phyloP scores from a whole-genome alignment of 2,888 invertebrate species.

The Abscondita cerata region DNA sequence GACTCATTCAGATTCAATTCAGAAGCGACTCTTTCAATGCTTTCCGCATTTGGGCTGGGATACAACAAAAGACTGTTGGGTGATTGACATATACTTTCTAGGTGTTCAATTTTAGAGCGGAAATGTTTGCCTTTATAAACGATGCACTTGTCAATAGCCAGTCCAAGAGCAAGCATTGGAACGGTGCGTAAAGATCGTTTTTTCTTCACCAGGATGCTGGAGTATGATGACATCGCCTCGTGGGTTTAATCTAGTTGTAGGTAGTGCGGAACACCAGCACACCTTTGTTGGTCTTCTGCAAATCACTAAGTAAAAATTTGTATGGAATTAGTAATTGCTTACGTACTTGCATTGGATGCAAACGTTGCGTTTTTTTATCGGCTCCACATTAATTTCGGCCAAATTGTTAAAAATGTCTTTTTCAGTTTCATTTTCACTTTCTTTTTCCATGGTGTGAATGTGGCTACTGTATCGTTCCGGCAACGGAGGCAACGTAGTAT shows the following conservation, averaged over 20 bases:
- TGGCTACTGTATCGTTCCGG: too few species aligned
- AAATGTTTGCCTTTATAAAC: slow-evolving; percentile 86
- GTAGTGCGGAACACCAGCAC: slow-evolving; percentile 91
- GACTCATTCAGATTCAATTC: slow-evolving; percentile 55
- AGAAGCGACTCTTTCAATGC: slow-evolving; percentile 65
- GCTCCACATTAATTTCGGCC: slow-evolving; percentile 77
- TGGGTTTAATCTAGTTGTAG: slow-evolving; percentile 71
- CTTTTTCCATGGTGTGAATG: too few species aligned
- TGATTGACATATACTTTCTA: slow-evolving; percentile 70
- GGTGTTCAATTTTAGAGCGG: slow-evolving; percentile 71
- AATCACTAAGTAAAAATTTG: not conserved
- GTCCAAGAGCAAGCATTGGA: slow-evolving; percentile 83
- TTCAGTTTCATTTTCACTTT: slow-evolving; percentile 43
- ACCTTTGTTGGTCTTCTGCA: slow-evolving; percentile 77
- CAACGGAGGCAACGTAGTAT: too few species aligned
- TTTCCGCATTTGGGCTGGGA: slow-evolving; percentile 77
- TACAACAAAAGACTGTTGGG: slow-evolving; percentile 79
- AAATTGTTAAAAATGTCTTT: slow-evolving; percentile 73
- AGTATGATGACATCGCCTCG: slow-evolving; percentile 78
- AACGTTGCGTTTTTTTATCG: slow-evolving; percentile 74
- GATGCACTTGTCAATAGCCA: slow-evolving; percentile 77
- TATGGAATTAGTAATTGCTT: not conserved
- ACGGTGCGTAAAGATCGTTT: slow-evolving; percentile 88
- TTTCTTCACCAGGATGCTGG: slow-evolving; percentile 94
- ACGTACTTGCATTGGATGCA: slow-evolving; percentile 79